Evolutionary conservation across 1,140 invertebrate species (phyloP).

Genomic region (Halesus radiatus): DNA sequence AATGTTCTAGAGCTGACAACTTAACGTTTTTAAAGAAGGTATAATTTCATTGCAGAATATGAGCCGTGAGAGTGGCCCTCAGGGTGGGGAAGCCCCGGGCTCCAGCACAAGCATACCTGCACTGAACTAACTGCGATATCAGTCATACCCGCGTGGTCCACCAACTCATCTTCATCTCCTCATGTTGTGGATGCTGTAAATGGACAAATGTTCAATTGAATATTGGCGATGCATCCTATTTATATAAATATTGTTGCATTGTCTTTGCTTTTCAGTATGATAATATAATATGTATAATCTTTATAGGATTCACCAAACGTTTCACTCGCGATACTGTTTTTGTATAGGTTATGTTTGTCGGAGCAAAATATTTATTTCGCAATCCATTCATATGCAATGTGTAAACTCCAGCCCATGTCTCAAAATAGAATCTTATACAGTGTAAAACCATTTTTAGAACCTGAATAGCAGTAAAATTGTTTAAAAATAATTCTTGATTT

Average conservation of each 20-base stretch:
- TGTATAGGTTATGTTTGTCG: too few species aligned
- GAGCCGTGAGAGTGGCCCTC: slow-evolving; percentile 66
- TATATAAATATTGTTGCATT: slow-evolving; percentile 22
- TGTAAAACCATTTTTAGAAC: too few species aligned
- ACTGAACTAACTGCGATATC: slow-evolving; percentile 41
- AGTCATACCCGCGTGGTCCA: neutral
- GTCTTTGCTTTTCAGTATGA: slow-evolving; percentile 28
- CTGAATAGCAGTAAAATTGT: too few species aligned
- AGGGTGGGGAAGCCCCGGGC: slow-evolving; percentile 69
- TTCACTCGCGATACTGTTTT: too few species aligned
- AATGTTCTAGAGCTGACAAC: neutral
- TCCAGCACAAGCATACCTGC: slow-evolving; percentile 67
- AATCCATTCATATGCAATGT: too few species aligned
- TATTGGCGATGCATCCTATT: slow-evolving; percentile 17
- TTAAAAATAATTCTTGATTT: too few species aligned
- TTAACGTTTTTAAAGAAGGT: slow-evolving; percentile 6
- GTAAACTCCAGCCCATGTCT: too few species aligned
- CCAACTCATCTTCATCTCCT: neutral
- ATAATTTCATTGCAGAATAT: slow-evolving; percentile 63
- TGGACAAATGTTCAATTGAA: neutral
- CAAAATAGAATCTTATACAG: too few species aligned
- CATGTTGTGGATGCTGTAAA: slow-evolving; percentile 8
- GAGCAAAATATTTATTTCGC: too few species aligned
- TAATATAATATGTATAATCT: slow-evolving; percentile 9
- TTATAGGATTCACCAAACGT: neutral